Conservation (phyloP, 1,140 invertebrate genomes). For the Bombus superbus region DNA sequence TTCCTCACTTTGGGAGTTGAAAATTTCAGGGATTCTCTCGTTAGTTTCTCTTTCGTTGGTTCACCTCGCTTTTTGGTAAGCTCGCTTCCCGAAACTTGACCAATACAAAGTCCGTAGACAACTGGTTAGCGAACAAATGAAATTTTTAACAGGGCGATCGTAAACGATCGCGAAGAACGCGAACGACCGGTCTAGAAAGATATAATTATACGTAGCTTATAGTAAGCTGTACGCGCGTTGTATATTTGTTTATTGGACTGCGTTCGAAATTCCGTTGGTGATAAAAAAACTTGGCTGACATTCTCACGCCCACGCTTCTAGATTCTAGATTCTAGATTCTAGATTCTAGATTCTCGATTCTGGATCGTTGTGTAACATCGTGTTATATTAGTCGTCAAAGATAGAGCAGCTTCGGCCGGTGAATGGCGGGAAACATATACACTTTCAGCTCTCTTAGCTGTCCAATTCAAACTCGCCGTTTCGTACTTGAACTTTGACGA, state of each 20-base stretch:
- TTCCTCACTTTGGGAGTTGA: too few relatives aligned
- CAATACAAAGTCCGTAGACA: background rate
- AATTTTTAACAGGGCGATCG: too few relatives aligned
- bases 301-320: background rate
- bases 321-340: too few relatives aligned
- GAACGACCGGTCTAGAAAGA: too few relatives aligned
- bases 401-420: background rate
- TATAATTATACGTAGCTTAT: too few relatives aligned
- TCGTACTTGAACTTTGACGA: conserved; percentile 6
- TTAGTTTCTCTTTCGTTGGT: background rate
- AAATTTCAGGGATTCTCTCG: too few relatives aligned
- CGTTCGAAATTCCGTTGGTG: background rate
- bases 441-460: too few relatives aligned
- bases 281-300: conserved; percentile 5
- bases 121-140: too few relatives aligned
- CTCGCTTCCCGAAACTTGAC: too few relatives aligned
- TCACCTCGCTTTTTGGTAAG: too few relatives aligned
- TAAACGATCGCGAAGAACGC: too few relatives aligned
- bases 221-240: background rate
- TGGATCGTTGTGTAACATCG: background rate
- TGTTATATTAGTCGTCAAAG: conserved; percentile 5
- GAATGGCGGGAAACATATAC: background rate
- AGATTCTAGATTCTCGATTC: too few relatives aligned
- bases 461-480: background rate
- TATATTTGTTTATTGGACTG: background rate